phyloP scores from a whole-genome alignment of 1,140 invertebrate genomes.

The Doryteuthis pealeii region DNA sequence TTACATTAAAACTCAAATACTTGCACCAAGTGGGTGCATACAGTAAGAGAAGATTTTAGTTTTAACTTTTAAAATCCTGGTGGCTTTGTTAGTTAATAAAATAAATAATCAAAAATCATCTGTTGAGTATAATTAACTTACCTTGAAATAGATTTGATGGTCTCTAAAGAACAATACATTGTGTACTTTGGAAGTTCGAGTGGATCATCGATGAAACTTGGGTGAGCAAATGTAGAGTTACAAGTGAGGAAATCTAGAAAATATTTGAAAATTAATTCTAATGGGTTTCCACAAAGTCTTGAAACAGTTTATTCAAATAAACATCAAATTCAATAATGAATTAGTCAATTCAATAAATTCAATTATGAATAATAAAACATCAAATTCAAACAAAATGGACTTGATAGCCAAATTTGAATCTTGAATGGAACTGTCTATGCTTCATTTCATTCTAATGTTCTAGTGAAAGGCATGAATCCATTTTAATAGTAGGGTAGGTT shows the following conservation, averaged over 20 bases:
- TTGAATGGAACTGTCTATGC: too few relatives aligned
- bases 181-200: constrained; percentile 62
- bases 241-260: constrained; percentile 59
- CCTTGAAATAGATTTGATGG: constrained; percentile 59
- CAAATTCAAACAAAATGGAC: too few relatives aligned
- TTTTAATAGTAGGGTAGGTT: too few relatives aligned
- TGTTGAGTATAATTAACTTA: constrained; percentile 26
- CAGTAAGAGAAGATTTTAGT: not conserved
- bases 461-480: too few relatives aligned
- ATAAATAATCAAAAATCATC: not conserved
- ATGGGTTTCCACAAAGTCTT: not conserved
- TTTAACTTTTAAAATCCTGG: not conserved
- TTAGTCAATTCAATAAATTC: not conserved
- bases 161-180: constrained; percentile 59
- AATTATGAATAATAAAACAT: not conserved
- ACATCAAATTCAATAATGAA: not conserved
- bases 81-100: not conserved
- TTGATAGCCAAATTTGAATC: too few relatives aligned
- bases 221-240: constrained; percentile 58
- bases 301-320: constrained; percentile 2
- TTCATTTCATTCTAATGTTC: too few relatives aligned
- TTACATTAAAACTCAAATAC: not conserved
- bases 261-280: too few relatives aligned
- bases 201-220: constrained; percentile 54
- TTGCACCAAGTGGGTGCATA: not conserved